Conservation (phyloP, 2,888 invertebrate species). For the Tryphoninae sp. region DNA sequence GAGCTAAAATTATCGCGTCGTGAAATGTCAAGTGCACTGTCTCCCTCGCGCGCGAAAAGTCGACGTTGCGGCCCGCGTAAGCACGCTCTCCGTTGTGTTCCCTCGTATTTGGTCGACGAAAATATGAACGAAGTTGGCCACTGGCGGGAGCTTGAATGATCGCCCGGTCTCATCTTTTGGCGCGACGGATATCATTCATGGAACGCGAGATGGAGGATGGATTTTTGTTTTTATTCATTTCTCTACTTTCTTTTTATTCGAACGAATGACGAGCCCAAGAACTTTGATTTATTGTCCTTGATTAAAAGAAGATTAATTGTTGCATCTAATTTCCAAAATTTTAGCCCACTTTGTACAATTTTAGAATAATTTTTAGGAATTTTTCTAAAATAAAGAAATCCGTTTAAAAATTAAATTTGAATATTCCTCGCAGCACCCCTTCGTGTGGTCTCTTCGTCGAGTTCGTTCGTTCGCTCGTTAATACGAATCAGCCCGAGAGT, state of each 20-base stretch:
- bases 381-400: too few relatives aligned
- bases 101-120: slow-evolving; percentile 30
- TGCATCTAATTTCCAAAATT: neutral
- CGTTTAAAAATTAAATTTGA: neutral
- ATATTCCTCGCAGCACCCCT: neutral
- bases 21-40: slow-evolving; percentile 76
- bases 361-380: neutral
- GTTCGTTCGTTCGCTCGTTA: slow-evolving; percentile 47
- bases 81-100: neutral
- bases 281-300: too few relatives aligned
- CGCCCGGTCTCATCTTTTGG: slow-evolving; percentile 4
- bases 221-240: neutral
- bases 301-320: neutral
- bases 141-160: slow-evolving; percentile 33
- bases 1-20: slow-evolving; percentile 74
- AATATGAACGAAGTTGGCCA: slow-evolving; percentile 10
- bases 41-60: slow-evolving; percentile 60
- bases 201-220: neutral
- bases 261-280: neutral
- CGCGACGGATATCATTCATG: slow-evolving; percentile 2
- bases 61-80: neutral
- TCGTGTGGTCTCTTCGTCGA: neutral
- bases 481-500: slow-evolving; percentile 32
- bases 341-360: neutral
- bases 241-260: neutral